Percentiles rank a stretch among this genome's conserved stretches.
Conservation (phyloP, 2,797 vertebrate species). For the Morelia viridis region DNA sequence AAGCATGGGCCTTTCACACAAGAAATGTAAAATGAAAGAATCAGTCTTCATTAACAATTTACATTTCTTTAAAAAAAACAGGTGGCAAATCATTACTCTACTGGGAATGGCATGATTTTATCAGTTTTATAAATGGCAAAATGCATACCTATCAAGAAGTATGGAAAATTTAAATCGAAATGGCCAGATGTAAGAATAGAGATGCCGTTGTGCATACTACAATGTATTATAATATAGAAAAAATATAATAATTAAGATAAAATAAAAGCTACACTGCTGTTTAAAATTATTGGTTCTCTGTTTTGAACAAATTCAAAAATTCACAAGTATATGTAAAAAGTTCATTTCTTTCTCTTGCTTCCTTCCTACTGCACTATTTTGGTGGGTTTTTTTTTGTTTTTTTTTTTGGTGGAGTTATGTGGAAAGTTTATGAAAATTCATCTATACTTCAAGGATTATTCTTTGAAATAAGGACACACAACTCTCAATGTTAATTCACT, state of each 20-base stretch:
- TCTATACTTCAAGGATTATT: conserved; percentile 8
- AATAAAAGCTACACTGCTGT: not conserved
- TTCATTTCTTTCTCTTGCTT: not conserved
- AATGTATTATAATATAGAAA: not conserved
- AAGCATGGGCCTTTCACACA: not conserved
- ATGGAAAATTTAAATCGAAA: not conserved
- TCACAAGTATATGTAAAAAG: not conserved
- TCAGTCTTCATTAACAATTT: not conserved
- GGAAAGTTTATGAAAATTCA: conserved; percentile 26
- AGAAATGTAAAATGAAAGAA: not conserved
- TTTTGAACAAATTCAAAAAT: not conserved
- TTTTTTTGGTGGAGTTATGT: not conserved
- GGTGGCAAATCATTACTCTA: not conserved
- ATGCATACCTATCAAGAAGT: not conserved
- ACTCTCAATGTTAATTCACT: not conserved
- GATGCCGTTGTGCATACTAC: not conserved
- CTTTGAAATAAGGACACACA: not conserved
- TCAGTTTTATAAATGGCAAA: not conserved
- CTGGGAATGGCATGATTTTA: not conserved
- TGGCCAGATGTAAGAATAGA: not conserved
- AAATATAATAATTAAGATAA: not conserved
- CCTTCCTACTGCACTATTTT: not conserved
- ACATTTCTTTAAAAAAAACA: not conserved
- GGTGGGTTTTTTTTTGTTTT: not conserved
- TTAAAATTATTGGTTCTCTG: not conserved